Evolutionary conservation across 1,140 invertebrate species (phyloP), one percentile per base, ranked within the genome.

Genomic region (Penaeus indicus): DNA sequence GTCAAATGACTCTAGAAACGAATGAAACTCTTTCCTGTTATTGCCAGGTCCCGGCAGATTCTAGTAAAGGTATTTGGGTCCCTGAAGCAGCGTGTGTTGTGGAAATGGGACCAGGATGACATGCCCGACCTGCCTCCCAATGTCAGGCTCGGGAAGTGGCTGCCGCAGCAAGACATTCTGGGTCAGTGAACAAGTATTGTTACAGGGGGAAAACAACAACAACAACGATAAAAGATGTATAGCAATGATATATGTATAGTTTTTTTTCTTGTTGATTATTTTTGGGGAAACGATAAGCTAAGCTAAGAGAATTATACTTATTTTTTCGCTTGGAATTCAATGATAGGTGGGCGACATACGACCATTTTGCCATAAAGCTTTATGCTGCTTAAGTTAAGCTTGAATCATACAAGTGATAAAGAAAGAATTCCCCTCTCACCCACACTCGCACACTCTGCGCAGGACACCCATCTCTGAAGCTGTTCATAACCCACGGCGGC

Each of bases 401-500:
- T 42, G 38, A 42, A 42, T 42, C 7, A 42, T 42, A 7, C 2
- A 4, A 4, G 38, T 42, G 38, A 42, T 42, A 42, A 42, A 42
- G 38, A 42, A 42, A 42, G 38, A 42, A 42, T 42, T 0, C 3
- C 38, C 38, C 38, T 42, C 38, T 8, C 4, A 25, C 67, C 32
- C 32, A 11, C n/a, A 16, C 67, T 21, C 25, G 16, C 25, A 3
- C 13, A 84, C 13, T 22, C 72, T 32, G 32, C 64, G 7, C 42
- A 79, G 87, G 87, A 4, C 80, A 88, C 75, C 87, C 80, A n/a
- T 42, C 54, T 16, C 79, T 84, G 11, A 69, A 72, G 16, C 93
- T 94, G 0, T 96, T 96, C 90, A 95, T 97, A 54, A 95, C 95
- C 0, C 95, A 96, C 91, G 95, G 95, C 18, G 96, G 96, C 19